phyloP scores from a whole-genome alignment of 2,797 vertebrate genomes.

The Craterocephalus amniculus region DNA sequence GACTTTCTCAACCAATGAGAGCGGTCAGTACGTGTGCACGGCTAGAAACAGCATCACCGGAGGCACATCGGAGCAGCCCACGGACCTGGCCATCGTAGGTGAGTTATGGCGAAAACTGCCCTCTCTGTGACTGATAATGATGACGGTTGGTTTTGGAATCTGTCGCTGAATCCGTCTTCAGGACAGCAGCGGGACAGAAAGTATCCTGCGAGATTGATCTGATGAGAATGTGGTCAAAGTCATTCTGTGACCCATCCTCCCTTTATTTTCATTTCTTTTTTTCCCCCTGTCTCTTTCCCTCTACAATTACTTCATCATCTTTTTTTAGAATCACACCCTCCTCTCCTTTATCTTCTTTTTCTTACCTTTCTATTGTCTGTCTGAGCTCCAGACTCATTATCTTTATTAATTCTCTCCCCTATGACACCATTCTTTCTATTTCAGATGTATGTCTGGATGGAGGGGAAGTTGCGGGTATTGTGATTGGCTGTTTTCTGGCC shows the following conservation, averaged over 20 bases:
- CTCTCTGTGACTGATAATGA: constrained; percentile 63
- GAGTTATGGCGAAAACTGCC: constrained; percentile 68
- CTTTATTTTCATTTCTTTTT: constrained; percentile 48
- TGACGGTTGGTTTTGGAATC: constrained; percentile 61
- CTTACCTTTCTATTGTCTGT: constrained; percentile 31
- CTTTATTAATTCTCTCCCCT: constrained; percentile 57
- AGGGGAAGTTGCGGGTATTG: constrained; percentile 87
- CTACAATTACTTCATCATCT: constrained; percentile 47
- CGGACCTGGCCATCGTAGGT: constrained; percentile 76
- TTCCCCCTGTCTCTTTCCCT: constrained; percentile 14
- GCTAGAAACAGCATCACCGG: constrained; percentile 76
- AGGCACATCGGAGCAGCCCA: constrained; percentile 62
- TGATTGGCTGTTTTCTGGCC: constrained; percentile 82
- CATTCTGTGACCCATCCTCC: constrained; percentile 58
- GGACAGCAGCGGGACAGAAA: constrained; percentile 60
- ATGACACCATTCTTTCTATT: constrained; percentile 48
- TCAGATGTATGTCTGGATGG: constrained; percentile 79
- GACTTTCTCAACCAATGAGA: constrained; percentile 72
- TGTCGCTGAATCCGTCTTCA: constrained; percentile 66
- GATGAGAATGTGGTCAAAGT: constrained; percentile 71
- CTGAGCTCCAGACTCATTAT: constrained; percentile 64
- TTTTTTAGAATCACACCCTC: constrained; percentile 33
- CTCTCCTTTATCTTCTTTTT: constrained; percentile 18
- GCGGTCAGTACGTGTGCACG: constrained; percentile 74
- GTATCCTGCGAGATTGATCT: constrained; percentile 69